Conservation (phyloP, 92 coral and sea anemone genomes). For the Pocillopora grandis region DNA sequence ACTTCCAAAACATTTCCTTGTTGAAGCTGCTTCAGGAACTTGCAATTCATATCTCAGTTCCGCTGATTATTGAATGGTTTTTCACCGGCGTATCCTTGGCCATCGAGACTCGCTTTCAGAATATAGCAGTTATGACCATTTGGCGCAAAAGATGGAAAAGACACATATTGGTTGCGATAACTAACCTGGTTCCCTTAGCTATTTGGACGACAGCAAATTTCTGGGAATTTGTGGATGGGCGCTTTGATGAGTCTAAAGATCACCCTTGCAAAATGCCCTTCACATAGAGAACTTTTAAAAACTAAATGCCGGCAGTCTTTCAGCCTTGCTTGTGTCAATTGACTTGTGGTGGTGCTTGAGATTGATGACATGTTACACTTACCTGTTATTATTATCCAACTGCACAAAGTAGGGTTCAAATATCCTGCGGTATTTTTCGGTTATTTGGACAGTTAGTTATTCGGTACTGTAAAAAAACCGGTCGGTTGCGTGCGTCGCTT, state of each 20-base stretch:
- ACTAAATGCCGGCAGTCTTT: no score
- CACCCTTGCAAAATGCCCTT: no score
- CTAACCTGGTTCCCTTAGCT: not conserved
- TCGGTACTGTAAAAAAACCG: no score
- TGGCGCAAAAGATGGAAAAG: slow-evolving; percentile 34
- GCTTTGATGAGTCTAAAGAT: no score
- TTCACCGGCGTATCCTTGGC: slow-evolving; percentile 35
- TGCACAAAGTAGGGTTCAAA: not conserved
- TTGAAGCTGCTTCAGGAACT: not conserved
- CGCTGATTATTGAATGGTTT: slow-evolving; percentile 37
- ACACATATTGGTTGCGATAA: slow-evolving; percentile 14
- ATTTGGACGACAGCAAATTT: not conserved
- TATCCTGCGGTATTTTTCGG: not conserved
- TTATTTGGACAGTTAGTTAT: no score
- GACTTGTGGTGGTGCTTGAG: no score
- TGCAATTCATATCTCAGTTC: slow-evolving; percentile 14
- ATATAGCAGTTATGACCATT: slow-evolving; percentile 45
- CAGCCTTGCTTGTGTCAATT: no score
- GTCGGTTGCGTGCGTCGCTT: no score
- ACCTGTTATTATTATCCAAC: not conserved
- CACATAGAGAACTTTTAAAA: no score
- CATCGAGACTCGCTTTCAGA: slow-evolving; percentile 46
- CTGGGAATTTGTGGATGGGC: no score
- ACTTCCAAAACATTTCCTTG: not conserved
- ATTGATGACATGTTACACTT: no score